Evolutionary conservation across 2,113 vertebrate genomes (phyloP).

Genomic region (Tinamus guttatus): DNA sequence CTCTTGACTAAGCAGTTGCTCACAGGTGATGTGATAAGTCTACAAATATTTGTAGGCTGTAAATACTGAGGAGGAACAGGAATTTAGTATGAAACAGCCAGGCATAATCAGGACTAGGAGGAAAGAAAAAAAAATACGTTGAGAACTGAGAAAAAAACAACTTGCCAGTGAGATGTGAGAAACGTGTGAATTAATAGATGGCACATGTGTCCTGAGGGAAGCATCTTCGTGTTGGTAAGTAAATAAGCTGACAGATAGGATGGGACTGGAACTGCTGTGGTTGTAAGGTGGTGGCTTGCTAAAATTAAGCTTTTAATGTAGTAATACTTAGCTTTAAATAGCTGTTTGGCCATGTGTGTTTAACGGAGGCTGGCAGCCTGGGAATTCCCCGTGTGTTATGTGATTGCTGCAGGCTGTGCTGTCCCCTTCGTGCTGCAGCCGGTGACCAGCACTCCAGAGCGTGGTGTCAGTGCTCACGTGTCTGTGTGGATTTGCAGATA

Average conservation of each 20-base stretch:
- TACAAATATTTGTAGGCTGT: conserved; percentile 42
- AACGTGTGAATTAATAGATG: background rate
- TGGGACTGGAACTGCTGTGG: background rate
- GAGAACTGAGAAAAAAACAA: background rate
- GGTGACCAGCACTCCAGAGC: fast-evolving
- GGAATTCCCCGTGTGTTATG: background rate
- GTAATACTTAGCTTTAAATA: background rate
- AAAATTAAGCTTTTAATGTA: background rate
- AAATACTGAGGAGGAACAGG: background rate
- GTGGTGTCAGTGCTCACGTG: background rate
- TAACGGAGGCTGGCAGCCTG: background rate
- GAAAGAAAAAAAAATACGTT: background rate
- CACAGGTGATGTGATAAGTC: background rate
- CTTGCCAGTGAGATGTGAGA: background rate
- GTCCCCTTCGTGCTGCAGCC: fast-evolving
- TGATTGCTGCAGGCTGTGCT: fast-evolving
- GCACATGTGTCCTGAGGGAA: background rate
- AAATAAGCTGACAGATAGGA: background rate
- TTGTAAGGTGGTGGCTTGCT: background rate
- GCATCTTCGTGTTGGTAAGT: fast-evolving
- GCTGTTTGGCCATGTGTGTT: background rate
- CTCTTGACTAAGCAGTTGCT: background rate
- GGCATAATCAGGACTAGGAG: background rate
- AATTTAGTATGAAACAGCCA: background rate
- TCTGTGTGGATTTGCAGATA: fast-evolving